phyloP scores from a whole-genome alignment of 2,113 vertebrate species.

The Ailuropoda melanoleuca region DNA sequence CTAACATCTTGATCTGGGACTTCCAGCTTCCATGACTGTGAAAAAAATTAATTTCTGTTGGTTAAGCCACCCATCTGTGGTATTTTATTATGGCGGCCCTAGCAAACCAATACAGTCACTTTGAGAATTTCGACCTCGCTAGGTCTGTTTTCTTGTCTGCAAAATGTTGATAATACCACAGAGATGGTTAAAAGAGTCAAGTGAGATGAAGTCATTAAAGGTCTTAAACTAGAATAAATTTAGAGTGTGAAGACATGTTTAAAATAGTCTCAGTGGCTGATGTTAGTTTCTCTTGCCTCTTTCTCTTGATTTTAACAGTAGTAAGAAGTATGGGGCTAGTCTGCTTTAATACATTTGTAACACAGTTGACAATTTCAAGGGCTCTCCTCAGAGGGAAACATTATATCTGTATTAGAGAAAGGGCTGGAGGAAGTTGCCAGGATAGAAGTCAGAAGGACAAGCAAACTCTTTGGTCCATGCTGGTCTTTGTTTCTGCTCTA shows the following conservation, averaged over 20 bases:
- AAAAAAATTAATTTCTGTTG: neutral
- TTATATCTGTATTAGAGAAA: neutral
- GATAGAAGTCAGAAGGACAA: neutral
- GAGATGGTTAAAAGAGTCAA: neutral
- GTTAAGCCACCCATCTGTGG: neutral
- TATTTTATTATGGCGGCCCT: neutral
- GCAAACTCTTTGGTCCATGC: neutral
- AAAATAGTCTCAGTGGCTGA: neutral
- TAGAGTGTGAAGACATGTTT: neutral
- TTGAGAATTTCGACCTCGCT: neutral
- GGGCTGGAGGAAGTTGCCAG: neutral
- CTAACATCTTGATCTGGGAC: neutral
- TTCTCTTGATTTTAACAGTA: neutral
- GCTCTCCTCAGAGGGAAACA: neutral
- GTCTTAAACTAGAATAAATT: neutral
- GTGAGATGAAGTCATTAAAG: neutral
- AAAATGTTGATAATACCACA: neutral
- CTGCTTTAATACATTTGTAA: neutral
- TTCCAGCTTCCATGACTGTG: neutral
- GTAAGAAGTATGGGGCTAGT: neutral
- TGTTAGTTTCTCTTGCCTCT: neutral
- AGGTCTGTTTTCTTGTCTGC: neutral
- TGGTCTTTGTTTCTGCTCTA: neutral
- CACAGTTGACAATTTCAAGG: neutral
- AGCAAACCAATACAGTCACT: neutral